A percentile compares a stretch with the other conserved stretches of the same genome.
Conservation (phyloP, 1,140 invertebrate genomes). For the Drosophila chauvacae region DNA sequence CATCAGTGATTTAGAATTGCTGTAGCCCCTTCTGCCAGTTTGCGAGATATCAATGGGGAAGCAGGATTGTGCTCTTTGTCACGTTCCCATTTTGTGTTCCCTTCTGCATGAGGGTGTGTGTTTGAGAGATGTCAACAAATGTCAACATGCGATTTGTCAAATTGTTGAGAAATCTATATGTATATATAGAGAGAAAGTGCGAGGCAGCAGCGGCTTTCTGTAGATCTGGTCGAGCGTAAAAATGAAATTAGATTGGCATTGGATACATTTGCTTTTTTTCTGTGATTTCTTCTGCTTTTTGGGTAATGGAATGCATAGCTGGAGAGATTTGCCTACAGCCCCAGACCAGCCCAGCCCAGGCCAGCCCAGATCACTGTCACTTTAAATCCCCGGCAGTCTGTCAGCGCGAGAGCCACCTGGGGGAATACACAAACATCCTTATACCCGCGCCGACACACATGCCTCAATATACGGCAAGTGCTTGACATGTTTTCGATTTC, state of each 20-base stretch:
- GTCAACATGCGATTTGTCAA: slow-evolving; percentile 83
- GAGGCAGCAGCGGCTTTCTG: slow-evolving; percentile 35
- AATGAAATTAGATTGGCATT: slow-evolving; percentile 84
- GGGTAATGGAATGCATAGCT: slow-evolving; percentile 25
- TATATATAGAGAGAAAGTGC: slow-evolving; percentile 32
- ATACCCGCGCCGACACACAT: slow-evolving; percentile 32
- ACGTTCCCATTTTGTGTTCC: slow-evolving; percentile 19
- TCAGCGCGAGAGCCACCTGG: slow-evolving; percentile 57
- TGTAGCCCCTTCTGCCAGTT: slow-evolving; percentile 28
- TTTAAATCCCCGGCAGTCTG: slow-evolving; percentile 66
- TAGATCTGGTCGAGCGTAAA: slow-evolving; percentile 68
- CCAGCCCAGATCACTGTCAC: slow-evolving; percentile 49
- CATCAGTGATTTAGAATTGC: slow-evolving; percentile 58
- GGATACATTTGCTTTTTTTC: slow-evolving; percentile 65
- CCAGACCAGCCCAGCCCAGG: slow-evolving; percentile 10
- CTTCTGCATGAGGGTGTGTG: slow-evolving; percentile 30
- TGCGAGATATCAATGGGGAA: slow-evolving; percentile 44
- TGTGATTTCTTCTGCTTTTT: slow-evolving; percentile 3
- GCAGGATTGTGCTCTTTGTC: slow-evolving; percentile 61
- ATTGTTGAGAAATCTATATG: slow-evolving; percentile 65
- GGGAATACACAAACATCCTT: slow-evolving; percentile 44
- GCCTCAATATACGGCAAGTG: slow-evolving; percentile 63
- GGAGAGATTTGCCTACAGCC: slow-evolving; percentile 33
- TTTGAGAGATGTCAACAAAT: slow-evolving; percentile 68
- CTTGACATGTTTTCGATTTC: slow-evolving; percentile 76